Conservation (phyloP, 2,888 invertebrate genomes). For the Heliothis peltigera region DNA sequence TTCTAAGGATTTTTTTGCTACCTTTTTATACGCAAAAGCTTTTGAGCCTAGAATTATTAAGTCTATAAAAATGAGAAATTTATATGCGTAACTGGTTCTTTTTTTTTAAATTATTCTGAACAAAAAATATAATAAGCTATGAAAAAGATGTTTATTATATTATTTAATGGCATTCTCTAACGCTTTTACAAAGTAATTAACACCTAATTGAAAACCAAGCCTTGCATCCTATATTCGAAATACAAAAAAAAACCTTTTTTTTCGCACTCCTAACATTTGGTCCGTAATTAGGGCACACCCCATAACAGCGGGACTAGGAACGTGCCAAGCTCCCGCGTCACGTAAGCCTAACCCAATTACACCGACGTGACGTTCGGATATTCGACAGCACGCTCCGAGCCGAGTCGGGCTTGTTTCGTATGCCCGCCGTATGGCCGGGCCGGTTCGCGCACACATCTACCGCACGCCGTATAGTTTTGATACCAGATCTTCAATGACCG, state of each 20-base stretch:
- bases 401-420: slow-evolving; percentile 83
- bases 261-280: slow-evolving; percentile 65
- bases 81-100: too few relatives aligned
- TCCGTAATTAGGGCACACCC: slow-evolving; percentile 87
- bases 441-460: slow-evolving; percentile 86
- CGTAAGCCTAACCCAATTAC: slow-evolving; percentile 89
- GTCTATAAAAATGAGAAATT: too few relatives aligned
- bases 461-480: slow-evolving; percentile 82
- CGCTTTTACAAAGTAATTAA: slow-evolving; percentile 1
- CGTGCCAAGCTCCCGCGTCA: slow-evolving; percentile 83
- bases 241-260: slow-evolving; percentile 48
- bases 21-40: too few relatives aligned
- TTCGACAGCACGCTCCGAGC: slow-evolving; percentile 77
- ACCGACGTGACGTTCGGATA: slow-evolving; percentile 84
- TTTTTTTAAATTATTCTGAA: background rate
- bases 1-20: background rate
- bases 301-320: slow-evolving; percentile 71
- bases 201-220: slow-evolving; percentile 19
- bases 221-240: slow-evolving; percentile 14
- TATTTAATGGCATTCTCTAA: background rate
- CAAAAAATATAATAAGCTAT: too few relatives aligned
- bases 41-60: too few relatives aligned
- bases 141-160: too few relatives aligned
- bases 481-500: slow-evolving; percentile 91
- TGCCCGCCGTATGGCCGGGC: slow-evolving; percentile 84